These are phyloP conservation scores for Ia io DNA, from an alignment of 2,113 vertebrate species.

Conservation along the genomic window DNA sequence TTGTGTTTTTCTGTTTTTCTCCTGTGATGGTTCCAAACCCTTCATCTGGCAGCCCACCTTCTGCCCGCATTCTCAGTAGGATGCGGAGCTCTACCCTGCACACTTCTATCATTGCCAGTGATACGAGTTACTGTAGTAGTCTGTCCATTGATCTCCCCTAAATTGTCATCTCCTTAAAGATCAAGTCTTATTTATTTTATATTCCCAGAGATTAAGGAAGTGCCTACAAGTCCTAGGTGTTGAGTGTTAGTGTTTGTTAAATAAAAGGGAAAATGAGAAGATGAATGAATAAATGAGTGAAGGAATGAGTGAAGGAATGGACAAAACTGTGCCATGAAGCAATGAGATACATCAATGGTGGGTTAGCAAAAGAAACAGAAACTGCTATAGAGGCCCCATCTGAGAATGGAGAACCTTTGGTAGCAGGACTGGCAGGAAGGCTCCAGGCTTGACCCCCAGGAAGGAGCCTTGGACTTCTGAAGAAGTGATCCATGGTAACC, in stretches of 20 bases:
- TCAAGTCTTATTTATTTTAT: neutral
- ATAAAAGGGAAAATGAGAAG: neutral
- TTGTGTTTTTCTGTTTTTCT: too few relatives aligned
- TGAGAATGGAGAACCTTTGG: neutral
- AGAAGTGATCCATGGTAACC: neutral
- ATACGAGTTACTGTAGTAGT: rapidly evolving
- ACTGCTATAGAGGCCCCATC: rapidly evolving
- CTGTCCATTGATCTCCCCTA: neutral
- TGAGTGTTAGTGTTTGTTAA: neutral
- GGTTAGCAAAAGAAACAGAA: neutral
- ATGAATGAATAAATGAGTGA: neutral
- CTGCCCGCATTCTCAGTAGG: neutral
- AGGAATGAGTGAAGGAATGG: neutral
- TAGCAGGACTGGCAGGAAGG: neutral
- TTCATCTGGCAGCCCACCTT: neutral
- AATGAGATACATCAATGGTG: neutral
- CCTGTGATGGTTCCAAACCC: neutral
- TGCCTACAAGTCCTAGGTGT: neutral
- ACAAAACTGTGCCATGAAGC: neutral
- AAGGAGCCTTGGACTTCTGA: neutral
- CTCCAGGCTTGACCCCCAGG: neutral
- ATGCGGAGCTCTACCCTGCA: neutral
- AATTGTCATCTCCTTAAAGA: neutral
- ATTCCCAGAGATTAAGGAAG: neutral
- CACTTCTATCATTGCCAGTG: neutral